Evolutionary conservation across 2,113 vertebrate species (phyloP).

Genomic region (Sus scrofa): T2T-Sscrofa CM000817.6:170611001-170611500

Average conservation of each 20-base stretch:
- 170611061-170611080: neutral
- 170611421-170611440: too few species aligned
- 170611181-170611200: neutral
- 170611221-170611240: neutral
- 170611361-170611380: too few species aligned
- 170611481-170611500: neutral
- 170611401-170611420: too few species aligned
- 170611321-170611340: too few species aligned
- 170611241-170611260: neutral
- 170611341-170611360: too few species aligned
- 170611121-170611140: neutral
- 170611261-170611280: neutral
- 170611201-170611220: neutral
- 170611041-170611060: neutral
- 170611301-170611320: too few species aligned
- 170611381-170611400: too few species aligned
- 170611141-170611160: neutral
- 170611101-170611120: neutral
- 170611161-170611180: neutral
- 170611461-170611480: too few species aligned
- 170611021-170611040: too few species aligned
- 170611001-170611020: neutral
- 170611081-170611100: neutral
- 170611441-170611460: too few species aligned
- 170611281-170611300: too few species aligned